These are phyloP conservation scores for Onthophagus sagittarius DNA, from an alignment of 2,888 invertebrate species.

Conservation along the genomic window DNA sequence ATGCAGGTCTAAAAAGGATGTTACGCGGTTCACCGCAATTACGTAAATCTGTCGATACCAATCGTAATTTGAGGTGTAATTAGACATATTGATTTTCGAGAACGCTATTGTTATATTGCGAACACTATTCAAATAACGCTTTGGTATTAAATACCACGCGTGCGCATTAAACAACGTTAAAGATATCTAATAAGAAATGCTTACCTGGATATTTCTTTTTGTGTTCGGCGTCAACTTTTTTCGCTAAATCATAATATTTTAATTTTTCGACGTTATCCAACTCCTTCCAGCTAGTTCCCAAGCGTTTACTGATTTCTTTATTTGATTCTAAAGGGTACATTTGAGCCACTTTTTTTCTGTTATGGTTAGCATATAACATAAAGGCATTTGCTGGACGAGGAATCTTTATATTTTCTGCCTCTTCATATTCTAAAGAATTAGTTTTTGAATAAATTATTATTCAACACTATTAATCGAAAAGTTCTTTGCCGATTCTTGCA, in stretches of 20 bases:
- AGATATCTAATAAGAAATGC: constrained; percentile 25
- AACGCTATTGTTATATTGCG: neutral
- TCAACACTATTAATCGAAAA: neutral
- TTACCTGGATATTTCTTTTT: constrained; percentile 60
- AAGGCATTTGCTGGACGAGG: constrained; percentile 62
- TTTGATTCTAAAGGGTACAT: constrained; percentile 58
- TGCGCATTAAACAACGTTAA: neutral
- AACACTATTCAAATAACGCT: neutral
- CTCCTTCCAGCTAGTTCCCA: constrained; percentile 58
- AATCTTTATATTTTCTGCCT: constrained; percentile 44
- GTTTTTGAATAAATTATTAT: neutral
- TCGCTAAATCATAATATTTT: constrained; percentile 54
- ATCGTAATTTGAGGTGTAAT: neutral
- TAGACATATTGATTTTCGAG: neutral
- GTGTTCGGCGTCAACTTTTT: constrained; percentile 56
- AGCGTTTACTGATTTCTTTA: constrained; percentile 58
- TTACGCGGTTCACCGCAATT: neutral
- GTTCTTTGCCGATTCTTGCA: neutral
- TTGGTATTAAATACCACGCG: neutral
- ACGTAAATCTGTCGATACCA: neutral
- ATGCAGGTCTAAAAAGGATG: neutral
- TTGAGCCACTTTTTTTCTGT: constrained; percentile 55
- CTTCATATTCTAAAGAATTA: constrained; percentile 16
- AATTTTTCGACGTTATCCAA: constrained; percentile 53
- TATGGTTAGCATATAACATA: constrained; percentile 62